phyloP scores from a whole-genome alignment of 2,888 invertebrate genomes.

The Sisyra nigra region DNA sequence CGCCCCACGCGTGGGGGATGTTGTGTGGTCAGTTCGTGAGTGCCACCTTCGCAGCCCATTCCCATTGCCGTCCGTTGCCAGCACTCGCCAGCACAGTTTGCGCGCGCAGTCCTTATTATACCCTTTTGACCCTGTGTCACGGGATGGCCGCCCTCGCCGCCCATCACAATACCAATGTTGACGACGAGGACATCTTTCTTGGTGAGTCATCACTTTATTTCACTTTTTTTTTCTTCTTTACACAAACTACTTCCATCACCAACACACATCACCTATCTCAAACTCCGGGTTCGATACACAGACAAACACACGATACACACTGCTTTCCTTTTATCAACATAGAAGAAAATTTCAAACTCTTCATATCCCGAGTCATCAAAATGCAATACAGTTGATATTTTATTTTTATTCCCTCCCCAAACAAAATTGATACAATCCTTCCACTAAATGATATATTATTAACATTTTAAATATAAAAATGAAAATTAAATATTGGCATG shows the following conservation, averaged over 20 bases:
- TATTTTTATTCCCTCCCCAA: too few species aligned
- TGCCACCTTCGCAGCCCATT: conserved; percentile 22
- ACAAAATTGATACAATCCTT: too few species aligned
- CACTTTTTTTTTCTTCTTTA: conserved; percentile 1
- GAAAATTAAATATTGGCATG: too few species aligned
- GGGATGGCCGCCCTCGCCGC: conserved; percentile 37
- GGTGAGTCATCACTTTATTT: conserved; percentile 28
- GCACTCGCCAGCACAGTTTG: conserved; percentile 31
- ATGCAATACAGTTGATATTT: too few species aligned
- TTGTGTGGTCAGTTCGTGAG: conserved; percentile 33
- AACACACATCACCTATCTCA: background rate
- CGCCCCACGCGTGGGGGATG: conserved; percentile 25
- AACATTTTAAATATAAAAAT: too few species aligned
- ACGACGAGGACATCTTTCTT: conserved; percentile 47
- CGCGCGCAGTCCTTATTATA: conserved; percentile 34
- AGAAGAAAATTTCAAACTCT: background rate
- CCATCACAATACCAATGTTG: conserved; percentile 31
- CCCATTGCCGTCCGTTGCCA: conserved; percentile 34
- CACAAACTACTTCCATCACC: too few species aligned
- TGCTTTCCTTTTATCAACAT: background rate
- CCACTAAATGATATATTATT: too few species aligned
- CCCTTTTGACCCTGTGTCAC: conserved; percentile 40
- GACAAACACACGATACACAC: too few species aligned
- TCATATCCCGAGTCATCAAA: too few species aligned
- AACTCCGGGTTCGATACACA: background rate